Evolutionary conservation across 1,140 invertebrate genomes (phyloP).

Genomic region (Trypoxylus dichotomus): DNA sequence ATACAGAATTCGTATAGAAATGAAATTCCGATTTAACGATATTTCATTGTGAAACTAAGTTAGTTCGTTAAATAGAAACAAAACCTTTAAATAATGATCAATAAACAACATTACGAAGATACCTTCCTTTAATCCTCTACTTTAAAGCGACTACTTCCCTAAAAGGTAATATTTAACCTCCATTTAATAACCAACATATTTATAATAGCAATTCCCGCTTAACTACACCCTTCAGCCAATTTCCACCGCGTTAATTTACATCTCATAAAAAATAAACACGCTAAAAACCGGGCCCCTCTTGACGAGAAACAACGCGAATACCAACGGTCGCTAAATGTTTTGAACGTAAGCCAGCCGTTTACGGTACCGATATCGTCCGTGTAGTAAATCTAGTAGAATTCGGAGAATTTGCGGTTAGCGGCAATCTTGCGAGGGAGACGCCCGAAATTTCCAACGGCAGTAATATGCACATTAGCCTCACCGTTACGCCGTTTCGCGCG

Average conservation of each 20-base stretch:
- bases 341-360: not conserved
- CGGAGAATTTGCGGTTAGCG: conserved; percentile 3
- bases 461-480: conserved; percentile 18
- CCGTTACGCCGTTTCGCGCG: not conserved
- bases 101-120: too few species aligned
- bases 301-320: not conserved
- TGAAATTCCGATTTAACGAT: too few species aligned
- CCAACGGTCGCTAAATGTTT: not conserved
- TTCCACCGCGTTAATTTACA: not conserved
- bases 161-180: too few species aligned
- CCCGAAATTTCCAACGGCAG: not conserved
- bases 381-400: conserved; percentile 17
- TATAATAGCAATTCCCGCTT: not conserved
- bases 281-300: not conserved
- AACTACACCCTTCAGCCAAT: not conserved
- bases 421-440: not conserved
- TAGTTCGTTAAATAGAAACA: too few species aligned
- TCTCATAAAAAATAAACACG: not conserved
- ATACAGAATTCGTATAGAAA: too few species aligned
- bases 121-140: too few species aligned
- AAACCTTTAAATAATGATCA: too few species aligned
- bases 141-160: too few species aligned
- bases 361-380: not conserved
- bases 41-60: too few species aligned
- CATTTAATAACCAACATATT: not conserved